A percentile compares a stretch with the other conserved stretches of the same genome.
Evolutionary conservation across 92 coral and sea anemone species (phyloP).

Genomic region (Parazoanthus darwini): DNA sequence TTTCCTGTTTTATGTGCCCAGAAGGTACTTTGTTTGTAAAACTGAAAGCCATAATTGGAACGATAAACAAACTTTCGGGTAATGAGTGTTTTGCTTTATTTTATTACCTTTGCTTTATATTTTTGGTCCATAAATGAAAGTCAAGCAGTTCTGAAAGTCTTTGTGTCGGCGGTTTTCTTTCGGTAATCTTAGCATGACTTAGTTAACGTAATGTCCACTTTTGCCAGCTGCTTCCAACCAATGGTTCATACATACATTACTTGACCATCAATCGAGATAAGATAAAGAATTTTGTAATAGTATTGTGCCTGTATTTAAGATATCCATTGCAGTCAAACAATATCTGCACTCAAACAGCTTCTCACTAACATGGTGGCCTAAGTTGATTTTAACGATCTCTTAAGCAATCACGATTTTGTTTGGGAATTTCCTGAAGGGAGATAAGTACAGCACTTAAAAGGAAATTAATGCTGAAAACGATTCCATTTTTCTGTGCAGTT

Average conservation of each 20-base stretch:
- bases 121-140: neutral
- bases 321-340: slow-evolving; percentile 11
- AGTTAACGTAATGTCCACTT: neutral
- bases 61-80: neutral
- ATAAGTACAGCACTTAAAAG: slow-evolving; percentile 29
- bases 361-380: slow-evolving; percentile 17
- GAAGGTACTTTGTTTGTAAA: neutral
- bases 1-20: neutral
- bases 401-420: slow-evolving; percentile 35
- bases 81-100: neutral
- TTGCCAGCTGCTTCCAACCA: slow-evolving; percentile 20
- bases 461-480: slow-evolving; percentile 40
- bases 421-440: slow-evolving; percentile 38
- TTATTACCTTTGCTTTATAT: slow-evolving; percentile 7
- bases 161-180: slow-evolving; percentile 23
- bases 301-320: slow-evolving; percentile 18
- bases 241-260: slow-evolving; percentile 27
- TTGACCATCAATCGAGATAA: slow-evolving; percentile 26
- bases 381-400: slow-evolving; percentile 32
- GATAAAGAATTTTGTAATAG: slow-evolving; percentile 9
- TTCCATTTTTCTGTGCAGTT: slow-evolving; percentile 30
- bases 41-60: neutral
- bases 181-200: slow-evolving; percentile 16
- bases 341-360: slow-evolving; percentile 4
- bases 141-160: neutral